Evolutionary conservation across 2,888 invertebrate species (phyloP).

Genomic region (Melanostoma scalare): DNA sequence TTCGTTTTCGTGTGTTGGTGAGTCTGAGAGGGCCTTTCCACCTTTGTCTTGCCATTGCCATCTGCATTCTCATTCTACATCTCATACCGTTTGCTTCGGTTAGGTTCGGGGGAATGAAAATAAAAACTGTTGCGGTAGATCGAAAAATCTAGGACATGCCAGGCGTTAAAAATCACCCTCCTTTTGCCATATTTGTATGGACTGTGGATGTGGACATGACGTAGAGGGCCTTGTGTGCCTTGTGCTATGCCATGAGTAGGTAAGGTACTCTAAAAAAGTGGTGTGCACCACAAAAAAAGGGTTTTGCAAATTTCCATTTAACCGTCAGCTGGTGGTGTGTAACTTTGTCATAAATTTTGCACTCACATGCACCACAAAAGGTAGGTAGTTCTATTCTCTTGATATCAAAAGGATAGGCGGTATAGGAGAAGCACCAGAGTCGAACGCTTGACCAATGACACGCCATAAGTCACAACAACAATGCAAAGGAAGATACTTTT

Average conservation of each 20-base stretch:
- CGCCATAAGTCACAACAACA: conserved; percentile 66
- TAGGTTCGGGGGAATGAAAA: not conserved
- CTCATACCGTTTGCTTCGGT: not conserved
- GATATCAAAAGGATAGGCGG: conserved; percentile 23
- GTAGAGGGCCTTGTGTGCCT: conserved; percentile 2
- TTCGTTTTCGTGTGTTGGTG: not conserved
- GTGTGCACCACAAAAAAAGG: conserved; percentile 21
- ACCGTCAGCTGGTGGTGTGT: conserved; percentile 62
- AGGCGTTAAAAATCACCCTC: conserved; percentile 32
- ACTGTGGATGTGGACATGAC: not conserved
- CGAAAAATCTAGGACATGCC: conserved; percentile 61
- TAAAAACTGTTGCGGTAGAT: conserved; percentile 59
- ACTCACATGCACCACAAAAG: conserved; percentile 60
- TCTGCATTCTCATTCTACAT: conserved; percentile 15
- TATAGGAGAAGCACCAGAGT: conserved; percentile 21
- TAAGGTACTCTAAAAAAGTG: conserved; percentile 21
- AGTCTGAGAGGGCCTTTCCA: conserved; percentile 5
- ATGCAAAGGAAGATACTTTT: conserved; percentile 6
- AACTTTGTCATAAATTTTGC: conserved; percentile 69
- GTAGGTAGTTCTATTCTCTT: conserved; percentile 5
- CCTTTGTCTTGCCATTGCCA: conserved; percentile 3
- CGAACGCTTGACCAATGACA: conserved; percentile 66
- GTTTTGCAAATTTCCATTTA: conserved; percentile 65
- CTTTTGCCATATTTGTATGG: not conserved
- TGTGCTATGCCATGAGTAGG: not conserved